Evolutionary conservation across 2,888 invertebrate genomes (phyloP), one percentile per base, ranked within the genome.

Genomic region (Tortrix viridana): DNA sequence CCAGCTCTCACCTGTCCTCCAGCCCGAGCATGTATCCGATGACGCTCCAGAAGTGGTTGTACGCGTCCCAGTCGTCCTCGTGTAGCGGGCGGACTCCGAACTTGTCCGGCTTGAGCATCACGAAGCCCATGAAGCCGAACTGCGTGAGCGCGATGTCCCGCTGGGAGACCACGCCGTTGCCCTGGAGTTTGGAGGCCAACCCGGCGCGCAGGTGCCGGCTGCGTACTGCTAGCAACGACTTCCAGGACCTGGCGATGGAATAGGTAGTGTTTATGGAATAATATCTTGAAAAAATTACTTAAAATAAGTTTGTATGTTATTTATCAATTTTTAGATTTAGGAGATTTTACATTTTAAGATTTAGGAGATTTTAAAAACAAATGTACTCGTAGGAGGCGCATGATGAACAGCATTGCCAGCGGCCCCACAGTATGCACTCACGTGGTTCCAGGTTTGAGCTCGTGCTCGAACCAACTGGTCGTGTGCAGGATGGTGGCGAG

Each of bases 121-220:
- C 90, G 69, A 95, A 95, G 0, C 97, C 98, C 77, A 98, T 93
- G 79, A 98, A 98, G 3, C 97, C 97, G 78, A 96, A 97, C 84
- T 97, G 97, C 0, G 98, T 97, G 9, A 98, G 81, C 0, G 96
- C 96, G 93, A 98, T 94, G 79, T 98, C 97, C 69, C 95, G 93
- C 81, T 98, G 98, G 0, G 95, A 95, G 38, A 97, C 95, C 41
- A 92, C 86, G 0, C 93, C 93, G 2, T 89, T 71, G 5, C 93
- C 89, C 84, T 83, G 82, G 2, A 79, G 52, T 60, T 82, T 85
- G 12, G 92, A 83, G 0, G 88, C 84, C 19, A 92, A 87, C 44
- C 94, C 94, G 0, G 95, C 95, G 1, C 93, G 89, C 38, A 95
- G 86, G 75, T 97, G 97, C 3, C 95, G 93, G 37, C 86, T 92